Percentiles rank a stretch among this genome's conserved stretches.
phyloP scores from a whole-genome alignment of 1,140 invertebrate species.

The Orius laevigatus region DNA sequence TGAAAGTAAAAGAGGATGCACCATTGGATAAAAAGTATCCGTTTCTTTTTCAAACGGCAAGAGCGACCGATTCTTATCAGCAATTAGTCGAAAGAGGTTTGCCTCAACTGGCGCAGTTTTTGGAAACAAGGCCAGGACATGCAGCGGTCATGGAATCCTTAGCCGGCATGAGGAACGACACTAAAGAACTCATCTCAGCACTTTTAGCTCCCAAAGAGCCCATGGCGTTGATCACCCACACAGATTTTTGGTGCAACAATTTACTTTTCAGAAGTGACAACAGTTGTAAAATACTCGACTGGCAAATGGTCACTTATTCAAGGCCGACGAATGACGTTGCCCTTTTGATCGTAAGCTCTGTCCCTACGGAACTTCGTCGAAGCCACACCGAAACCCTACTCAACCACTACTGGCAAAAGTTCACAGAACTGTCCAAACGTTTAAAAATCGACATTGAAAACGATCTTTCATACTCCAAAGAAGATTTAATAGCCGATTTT shows the following conservation, averaged over 20 bases:
- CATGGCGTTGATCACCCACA: constrained; percentile 53
- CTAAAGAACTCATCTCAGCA: constrained; percentile 42
- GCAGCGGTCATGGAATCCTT: constrained; percentile 35
- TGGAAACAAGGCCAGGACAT: constrained; percentile 42
- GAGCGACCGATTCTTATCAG: constrained; percentile 59
- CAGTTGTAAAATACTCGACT: constrained; percentile 52
- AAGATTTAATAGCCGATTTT: constrained; percentile 43
- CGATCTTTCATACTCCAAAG: constrained; percentile 34
- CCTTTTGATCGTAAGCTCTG: constrained; percentile 55
- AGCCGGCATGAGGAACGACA: constrained; percentile 34
- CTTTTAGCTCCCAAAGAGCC: constrained; percentile 46
- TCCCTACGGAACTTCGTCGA: constrained; percentile 49
- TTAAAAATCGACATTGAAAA: constrained; percentile 41
- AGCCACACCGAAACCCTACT: constrained; percentile 40
- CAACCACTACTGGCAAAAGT: constrained; percentile 47
- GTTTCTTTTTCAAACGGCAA: constrained; percentile 56
- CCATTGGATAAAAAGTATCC: constrained; percentile 45
- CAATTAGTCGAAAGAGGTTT: constrained; percentile 54
- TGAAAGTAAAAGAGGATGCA: constrained; percentile 41
- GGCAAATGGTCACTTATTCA: constrained; percentile 67
- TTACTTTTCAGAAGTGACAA: constrained; percentile 44
- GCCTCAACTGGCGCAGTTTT: constrained; percentile 49
- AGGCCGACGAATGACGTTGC: constrained; percentile 62
- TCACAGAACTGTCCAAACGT: constrained; percentile 32
- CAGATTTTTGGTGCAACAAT: constrained; percentile 72